These are phyloP conservation scores for Phaonia tiefii DNA, from an alignment of 2,888 invertebrate genomes.

Conservation along the genomic window DNA sequence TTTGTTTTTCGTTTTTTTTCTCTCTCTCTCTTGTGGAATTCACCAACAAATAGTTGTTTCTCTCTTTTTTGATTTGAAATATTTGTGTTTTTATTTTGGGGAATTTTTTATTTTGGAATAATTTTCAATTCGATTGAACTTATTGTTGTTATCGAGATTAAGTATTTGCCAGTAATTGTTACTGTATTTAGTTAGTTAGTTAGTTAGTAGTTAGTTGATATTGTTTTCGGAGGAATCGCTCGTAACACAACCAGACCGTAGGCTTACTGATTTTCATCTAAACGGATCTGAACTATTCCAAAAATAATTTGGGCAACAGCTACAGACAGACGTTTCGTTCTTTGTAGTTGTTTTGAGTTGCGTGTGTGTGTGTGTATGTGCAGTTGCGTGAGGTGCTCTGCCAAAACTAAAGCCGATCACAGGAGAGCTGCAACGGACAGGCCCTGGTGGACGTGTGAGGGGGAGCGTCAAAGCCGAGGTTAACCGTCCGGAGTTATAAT, in stretches of 20 bases:
- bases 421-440: conserved; percentile 54
- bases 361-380: conserved; percentile 42
- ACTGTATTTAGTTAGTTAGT: too few relatives aligned
- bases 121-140: conserved; percentile 29
- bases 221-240: conserved; percentile 59
- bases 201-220: conserved; percentile 60
- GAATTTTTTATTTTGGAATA: conserved; percentile 2
- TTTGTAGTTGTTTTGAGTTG: conserved; percentile 64
- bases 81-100: not conserved
- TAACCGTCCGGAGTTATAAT: conserved; percentile 63
- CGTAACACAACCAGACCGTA: conserved; percentile 79
- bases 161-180: conserved; percentile 24
- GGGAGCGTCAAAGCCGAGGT: conserved; percentile 64
- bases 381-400: conserved; percentile 67
- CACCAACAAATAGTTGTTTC: too few relatives aligned
- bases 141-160: conserved; percentile 24
- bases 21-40: too few relatives aligned
- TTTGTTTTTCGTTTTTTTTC: too few relatives aligned
- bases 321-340: conserved; percentile 61
- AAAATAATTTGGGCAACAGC: conserved; percentile 79
- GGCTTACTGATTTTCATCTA: conserved; percentile 81
- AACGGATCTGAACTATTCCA: conserved; percentile 80
- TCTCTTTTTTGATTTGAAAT: too few relatives aligned
- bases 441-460: conserved; percentile 14
- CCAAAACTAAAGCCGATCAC: conserved; percentile 46